A percentile compares a stretch with the other conserved stretches of the same genome.
These are phyloP conservation scores for Calypte anna DNA, from an alignment of 2,113 vertebrate species.

Conservation along the genomic window DNA sequence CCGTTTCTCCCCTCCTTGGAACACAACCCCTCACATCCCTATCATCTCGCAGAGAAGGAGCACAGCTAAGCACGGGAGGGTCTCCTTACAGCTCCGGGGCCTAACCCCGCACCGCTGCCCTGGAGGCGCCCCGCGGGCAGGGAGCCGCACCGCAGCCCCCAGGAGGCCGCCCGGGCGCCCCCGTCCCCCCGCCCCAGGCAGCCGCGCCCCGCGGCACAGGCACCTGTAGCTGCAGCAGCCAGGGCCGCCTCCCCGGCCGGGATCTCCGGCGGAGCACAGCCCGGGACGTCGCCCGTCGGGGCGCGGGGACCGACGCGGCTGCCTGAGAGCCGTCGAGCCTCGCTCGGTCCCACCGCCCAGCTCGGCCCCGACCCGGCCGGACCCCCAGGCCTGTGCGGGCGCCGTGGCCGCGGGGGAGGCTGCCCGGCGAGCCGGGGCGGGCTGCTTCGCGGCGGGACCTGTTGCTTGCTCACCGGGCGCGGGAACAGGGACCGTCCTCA, in stretches of 20 bases:
- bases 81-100: not conserved
- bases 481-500: not conserved
- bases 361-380: not conserved
- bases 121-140: not conserved
- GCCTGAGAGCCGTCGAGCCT: not conserved
- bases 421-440: not conserved
- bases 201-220: not conserved
- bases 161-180: not conserved
- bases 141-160: not conserved
- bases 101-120: not conserved
- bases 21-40: not conserved
- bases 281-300: not conserved
- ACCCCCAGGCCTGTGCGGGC: not conserved
- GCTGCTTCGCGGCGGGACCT: not conserved
- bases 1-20: not conserved
- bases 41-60: not conserved
- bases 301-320: no score
- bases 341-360: not conserved
- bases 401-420: not conserved
- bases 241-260: not conserved
- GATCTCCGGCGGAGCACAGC: not conserved
- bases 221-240: constrained; percentile 7
- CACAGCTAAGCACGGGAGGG: not conserved
- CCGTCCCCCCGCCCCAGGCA: not conserved
- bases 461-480: not conserved